These are phyloP conservation scores for Sycobia sp. DNA, from an alignment of 1,140 invertebrate genomes.

Conservation along the genomic window DNA sequence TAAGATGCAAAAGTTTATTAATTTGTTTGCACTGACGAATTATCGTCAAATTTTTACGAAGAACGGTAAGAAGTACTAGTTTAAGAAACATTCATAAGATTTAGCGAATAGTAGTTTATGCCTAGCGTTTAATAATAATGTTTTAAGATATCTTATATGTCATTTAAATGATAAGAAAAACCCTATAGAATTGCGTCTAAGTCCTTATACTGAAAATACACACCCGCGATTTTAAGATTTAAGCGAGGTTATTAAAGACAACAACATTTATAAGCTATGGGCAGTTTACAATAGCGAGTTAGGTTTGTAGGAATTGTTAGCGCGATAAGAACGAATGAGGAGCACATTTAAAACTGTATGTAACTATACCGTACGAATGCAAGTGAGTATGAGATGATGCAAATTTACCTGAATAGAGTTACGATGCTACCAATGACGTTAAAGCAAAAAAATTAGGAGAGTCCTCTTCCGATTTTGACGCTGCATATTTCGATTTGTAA, in stretches of 20 bases:
- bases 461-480: constrained; percentile 18
- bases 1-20: not conserved
- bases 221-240: constrained; percentile 23
- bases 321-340: constrained; percentile 11
- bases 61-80: not conserved
- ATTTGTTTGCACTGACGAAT: constrained; percentile 7
- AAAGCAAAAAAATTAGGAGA: constrained; percentile 2
- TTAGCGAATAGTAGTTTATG: constrained; percentile 31
- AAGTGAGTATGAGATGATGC: constrained; percentile 13
- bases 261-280: constrained; percentile 27
- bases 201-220: constrained; percentile 23
- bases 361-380: not conserved
- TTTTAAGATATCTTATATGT: constrained; percentile 31
- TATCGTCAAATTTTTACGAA: constrained; percentile 16
- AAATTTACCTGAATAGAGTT: constrained; percentile 35
- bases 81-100: constrained; percentile 11
- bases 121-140: constrained; percentile 26
- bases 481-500: constrained; percentile 20
- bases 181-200: constrained; percentile 21
- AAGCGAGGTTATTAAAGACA: constrained; percentile 15
- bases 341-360: not conserved
- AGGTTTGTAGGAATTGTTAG: constrained; percentile 29
- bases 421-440: constrained; percentile 20
- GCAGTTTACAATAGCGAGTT: constrained; percentile 28
- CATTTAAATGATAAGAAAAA: constrained; percentile 25